phyloP scores from a whole-genome alignment of 2,113 vertebrate species.

The Galemys pyrenaicus region DNA sequence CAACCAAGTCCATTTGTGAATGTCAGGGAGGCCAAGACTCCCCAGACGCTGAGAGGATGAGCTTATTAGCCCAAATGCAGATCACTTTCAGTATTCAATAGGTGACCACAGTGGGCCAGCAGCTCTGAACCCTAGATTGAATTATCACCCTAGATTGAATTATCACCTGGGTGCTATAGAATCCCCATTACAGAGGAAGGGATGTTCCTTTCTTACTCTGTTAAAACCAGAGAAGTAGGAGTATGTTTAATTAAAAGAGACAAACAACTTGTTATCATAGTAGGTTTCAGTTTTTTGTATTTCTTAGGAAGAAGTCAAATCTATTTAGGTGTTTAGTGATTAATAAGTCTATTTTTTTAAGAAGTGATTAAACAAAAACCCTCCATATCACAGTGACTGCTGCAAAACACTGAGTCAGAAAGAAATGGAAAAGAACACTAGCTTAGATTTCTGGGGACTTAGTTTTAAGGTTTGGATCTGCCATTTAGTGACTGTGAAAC shows the following conservation, averaged over 20 bases:
- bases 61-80: background rate
- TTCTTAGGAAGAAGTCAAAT: background rate
- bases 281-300: background rate
- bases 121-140: background rate
- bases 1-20: background rate
- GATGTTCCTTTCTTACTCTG: no score
- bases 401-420: background rate
- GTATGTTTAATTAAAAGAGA: background rate
- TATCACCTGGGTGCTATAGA: background rate
- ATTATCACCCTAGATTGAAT: background rate
- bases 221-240: background rate
- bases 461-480: background rate
- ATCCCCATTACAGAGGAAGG: background rate
- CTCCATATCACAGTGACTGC: background rate
- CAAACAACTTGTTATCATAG: background rate
- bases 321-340: conserved; percentile 1
- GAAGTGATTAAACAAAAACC: conserved; percentile 16
- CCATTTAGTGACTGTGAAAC: background rate
- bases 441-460: background rate
- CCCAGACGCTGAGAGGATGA: background rate
- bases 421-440: background rate
- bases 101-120: background rate
- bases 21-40: background rate
- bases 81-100: background rate
- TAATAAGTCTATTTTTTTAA: background rate